phyloP scores from a whole-genome alignment of 37 sponge, comb jelly and placozoan genomes.

The Axinella damicornis region DNA sequence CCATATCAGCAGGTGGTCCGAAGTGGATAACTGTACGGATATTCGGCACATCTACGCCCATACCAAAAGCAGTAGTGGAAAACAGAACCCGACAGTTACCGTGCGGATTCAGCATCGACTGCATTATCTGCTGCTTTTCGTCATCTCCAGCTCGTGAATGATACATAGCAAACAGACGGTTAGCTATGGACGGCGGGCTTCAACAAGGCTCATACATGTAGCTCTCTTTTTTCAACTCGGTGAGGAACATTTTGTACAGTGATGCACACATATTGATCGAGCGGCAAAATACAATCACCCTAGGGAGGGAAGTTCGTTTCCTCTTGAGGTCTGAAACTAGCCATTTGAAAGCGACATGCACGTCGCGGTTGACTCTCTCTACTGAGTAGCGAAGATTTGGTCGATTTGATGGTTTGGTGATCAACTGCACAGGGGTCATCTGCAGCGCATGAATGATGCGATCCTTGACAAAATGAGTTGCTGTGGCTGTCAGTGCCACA shows the following conservation, averaged over 20 bases:
- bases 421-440: too few relatives aligned
- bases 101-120: not conserved
- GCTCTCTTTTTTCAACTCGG: not conserved
- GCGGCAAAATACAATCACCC: not conserved
- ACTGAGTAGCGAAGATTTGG: too few relatives aligned
- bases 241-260: slow-evolving; percentile 14
- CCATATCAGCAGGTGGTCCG: too few relatives aligned
- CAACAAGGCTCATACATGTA: not conserved
- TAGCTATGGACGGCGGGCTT: not conserved
- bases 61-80: slow-evolving; percentile 20
- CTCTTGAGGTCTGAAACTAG: too few relatives aligned
- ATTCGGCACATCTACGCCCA: slow-evolving; percentile 15
- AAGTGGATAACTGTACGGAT: too few relatives aligned
- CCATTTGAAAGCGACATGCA: too few relatives aligned
- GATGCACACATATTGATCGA: slow-evolving; percentile 1
- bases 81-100: slow-evolving; percentile 17
- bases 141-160: not conserved
- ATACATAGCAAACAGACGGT: slow-evolving; percentile 25
- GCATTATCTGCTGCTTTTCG: not conserved
- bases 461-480: too few relatives aligned
- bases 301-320: not conserved
- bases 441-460: too few relatives aligned
- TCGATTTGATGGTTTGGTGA: too few relatives aligned
- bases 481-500: too few relatives aligned
- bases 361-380: too few relatives aligned